phyloP scores from a whole-genome alignment of 2,113 vertebrate species.

The Trinectes maculatus region DNA sequence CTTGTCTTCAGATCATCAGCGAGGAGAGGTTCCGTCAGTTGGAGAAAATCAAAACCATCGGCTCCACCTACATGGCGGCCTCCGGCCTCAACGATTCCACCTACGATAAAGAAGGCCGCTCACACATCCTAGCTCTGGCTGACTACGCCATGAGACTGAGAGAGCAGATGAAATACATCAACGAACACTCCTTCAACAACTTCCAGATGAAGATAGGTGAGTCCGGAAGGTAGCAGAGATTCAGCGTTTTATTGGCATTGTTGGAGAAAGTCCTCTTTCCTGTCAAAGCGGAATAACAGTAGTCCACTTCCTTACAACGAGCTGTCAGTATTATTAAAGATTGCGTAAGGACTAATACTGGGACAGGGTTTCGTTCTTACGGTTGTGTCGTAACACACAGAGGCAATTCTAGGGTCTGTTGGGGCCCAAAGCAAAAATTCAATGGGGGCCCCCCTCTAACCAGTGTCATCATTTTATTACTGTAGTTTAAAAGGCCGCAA shows the following conservation, averaged over 20 bases:
- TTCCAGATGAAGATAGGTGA: conserved; percentile 98
- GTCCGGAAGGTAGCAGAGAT: conserved; percentile 27
- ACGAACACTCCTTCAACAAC: conserved; percentile 96
- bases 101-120: conserved; percentile 89
- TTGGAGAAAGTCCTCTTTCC: background rate
- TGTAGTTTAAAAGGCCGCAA: too few relatives aligned
- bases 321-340: background rate
- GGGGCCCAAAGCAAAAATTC: too few relatives aligned
- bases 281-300: background rate
- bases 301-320: background rate
- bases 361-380: too few relatives aligned
- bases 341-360: too few relatives aligned
- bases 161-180: conserved; percentile 96
- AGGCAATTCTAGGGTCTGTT: too few relatives aligned
- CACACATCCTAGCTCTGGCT: conserved; percentile 90
- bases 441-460: too few relatives aligned
- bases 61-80: conserved; percentile 97
- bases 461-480: too few relatives aligned
- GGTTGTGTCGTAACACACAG: too few relatives aligned
- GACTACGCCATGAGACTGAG: conserved; percentile 93
- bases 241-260: background rate
- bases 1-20: conserved; percentile 87
- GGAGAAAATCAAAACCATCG: conserved; percentile 98
- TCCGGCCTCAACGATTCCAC: conserved; percentile 93
- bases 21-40: conserved; percentile 91